Conservation (phyloP, 2,113 vertebrate species). For the Xiphophorus couchianus region DNA sequence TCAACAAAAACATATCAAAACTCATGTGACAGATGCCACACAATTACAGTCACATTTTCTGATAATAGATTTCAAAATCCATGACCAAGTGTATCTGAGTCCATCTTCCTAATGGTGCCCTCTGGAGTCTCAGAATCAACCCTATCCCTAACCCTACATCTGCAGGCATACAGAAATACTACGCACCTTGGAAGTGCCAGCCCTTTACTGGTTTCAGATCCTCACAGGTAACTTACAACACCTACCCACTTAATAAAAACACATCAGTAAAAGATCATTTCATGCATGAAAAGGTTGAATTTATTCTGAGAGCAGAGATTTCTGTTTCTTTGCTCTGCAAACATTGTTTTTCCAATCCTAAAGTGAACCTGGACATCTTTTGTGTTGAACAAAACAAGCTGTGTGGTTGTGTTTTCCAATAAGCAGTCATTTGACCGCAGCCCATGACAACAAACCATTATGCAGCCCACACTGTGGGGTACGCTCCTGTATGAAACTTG, state of each 20-base stretch:
- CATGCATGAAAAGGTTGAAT: background rate
- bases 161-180: background rate
- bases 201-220: background rate
- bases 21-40: background rate
- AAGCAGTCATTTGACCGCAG: conserved; percentile 29
- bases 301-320: background rate
- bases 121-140: background rate
- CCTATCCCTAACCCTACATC: no score
- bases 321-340: background rate
- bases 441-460: conserved; percentile 23
- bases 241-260: background rate
- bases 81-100: background rate
- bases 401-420: background rate
- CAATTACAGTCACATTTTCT: background rate
- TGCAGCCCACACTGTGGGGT: background rate
- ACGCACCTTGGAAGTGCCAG: background rate
- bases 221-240: background rate
- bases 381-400: background rate
- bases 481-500: background rate
- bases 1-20: background rate
- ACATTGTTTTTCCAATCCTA: background rate
- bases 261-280: background rate
- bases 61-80: background rate
- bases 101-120: background rate
- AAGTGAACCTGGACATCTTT: background rate